These are phyloP conservation scores for Epizoanthus rinbou DNA, from an alignment of 92 coral and sea anemone species.

Conservation along the genomic window DNA sequence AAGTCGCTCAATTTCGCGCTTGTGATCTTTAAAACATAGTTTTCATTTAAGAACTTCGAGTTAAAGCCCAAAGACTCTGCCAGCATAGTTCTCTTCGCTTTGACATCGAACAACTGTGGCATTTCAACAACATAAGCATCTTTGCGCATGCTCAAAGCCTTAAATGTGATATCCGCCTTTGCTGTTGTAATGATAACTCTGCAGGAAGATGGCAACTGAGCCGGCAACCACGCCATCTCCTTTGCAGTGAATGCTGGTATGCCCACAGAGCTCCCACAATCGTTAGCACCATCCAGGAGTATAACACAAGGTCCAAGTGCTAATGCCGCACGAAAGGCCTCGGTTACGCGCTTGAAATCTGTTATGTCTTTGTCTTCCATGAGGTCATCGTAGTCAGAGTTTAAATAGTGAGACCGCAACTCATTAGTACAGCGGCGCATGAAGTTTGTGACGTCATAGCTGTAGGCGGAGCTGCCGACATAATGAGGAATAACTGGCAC, in stretches of 20 bases:
- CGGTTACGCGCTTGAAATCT: conserved; percentile 74
- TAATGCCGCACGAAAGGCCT: conserved; percentile 89
- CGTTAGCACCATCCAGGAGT: conserved; percentile 83
- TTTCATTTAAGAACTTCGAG: conserved; percentile 69
- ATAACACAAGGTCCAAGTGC: conserved; percentile 86
- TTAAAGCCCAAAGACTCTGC: conserved; percentile 78
- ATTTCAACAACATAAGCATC: conserved; percentile 82
- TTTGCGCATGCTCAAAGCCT: conserved; percentile 65
- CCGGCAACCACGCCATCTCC: conserved; percentile 91
- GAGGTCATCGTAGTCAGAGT: conserved; percentile 57
- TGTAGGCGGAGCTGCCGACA: conserved; percentile 81
- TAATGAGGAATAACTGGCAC: conserved; percentile 83
- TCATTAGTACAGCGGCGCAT: conserved; percentile 96
- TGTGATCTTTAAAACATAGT: conserved; percentile 59
- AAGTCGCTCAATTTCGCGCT: conserved; percentile 73
- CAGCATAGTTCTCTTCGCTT: conserved; percentile 72
- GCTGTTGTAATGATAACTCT: conserved; percentile 88
- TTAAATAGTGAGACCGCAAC: conserved; percentile 84
- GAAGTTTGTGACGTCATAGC: conserved; percentile 80
- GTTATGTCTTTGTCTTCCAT: conserved; percentile 65
- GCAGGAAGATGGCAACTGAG: conserved; percentile 70
- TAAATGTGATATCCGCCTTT: conserved; percentile 81
- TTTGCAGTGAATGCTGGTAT: conserved; percentile 78
- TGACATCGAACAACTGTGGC: conserved; percentile 63
- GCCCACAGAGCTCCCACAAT: conserved; percentile 79